Evolutionary conservation across 2,797 vertebrate species (phyloP).

Genomic region (Etheostoma perlongum): DNA sequence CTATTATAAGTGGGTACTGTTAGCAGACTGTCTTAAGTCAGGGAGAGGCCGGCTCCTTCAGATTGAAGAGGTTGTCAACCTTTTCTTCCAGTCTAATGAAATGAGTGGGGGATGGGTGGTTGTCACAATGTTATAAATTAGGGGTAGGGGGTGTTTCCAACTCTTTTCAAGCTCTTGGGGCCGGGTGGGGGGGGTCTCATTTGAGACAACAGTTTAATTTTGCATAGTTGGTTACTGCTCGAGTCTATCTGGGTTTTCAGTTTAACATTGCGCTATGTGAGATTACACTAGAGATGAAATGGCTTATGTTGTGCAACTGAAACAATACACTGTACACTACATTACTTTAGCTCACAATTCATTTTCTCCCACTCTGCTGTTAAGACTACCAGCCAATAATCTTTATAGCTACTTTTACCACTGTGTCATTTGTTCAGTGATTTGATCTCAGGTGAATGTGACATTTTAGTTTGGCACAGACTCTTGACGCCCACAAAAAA

Average conservation of each 20-base stretch:
- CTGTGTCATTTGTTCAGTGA: conserved; percentile 43
- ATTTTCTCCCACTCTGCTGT: conserved; percentile 46
- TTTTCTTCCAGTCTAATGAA: conserved; percentile 70
- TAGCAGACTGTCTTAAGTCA: conserved; percentile 34
- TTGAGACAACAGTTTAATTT: conserved; percentile 57
- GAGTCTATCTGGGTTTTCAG: conserved; percentile 54
- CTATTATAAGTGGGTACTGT: conserved; percentile 28
- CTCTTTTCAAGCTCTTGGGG: conserved; percentile 64
- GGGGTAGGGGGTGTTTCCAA: conserved; percentile 68
- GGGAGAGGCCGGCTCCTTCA: conserved; percentile 40
- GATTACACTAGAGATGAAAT: conserved; percentile 44
- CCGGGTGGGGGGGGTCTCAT: conserved; percentile 23
- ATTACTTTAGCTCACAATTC: conserved; percentile 46
- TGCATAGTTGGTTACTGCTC: conserved; percentile 27
- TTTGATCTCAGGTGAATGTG: conserved; percentile 61
- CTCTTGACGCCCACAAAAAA: conserved; percentile 66
- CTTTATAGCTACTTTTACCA: conserved; percentile 54
- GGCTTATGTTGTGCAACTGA: conserved; percentile 39
- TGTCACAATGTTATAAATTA: conserved; percentile 79
- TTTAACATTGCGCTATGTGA: conserved; percentile 50
- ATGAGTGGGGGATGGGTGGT: conserved; percentile 73
- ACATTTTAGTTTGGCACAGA: conserved; percentile 66
- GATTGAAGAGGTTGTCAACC: conserved; percentile 71
- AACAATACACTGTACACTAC: conserved; percentile 22
- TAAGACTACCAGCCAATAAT: conserved; percentile 39